These are phyloP conservation scores for Aphodius granarius DNA, from an alignment of 2,888 invertebrate genomes.

Conservation along the genomic window DNA sequence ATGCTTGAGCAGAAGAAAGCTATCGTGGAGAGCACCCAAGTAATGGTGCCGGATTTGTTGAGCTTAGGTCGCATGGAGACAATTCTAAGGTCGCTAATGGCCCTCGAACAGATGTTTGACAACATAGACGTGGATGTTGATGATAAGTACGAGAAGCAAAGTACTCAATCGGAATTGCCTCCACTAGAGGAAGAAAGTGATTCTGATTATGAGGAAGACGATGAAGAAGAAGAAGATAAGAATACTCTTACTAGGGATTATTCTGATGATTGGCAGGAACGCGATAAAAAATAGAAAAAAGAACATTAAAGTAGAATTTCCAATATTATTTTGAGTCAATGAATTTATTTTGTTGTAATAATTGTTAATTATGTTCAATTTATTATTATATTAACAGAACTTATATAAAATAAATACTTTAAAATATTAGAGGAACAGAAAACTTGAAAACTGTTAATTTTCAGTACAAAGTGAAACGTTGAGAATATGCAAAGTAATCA, in stretches of 20 bases:
- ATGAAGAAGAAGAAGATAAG: not conserved
- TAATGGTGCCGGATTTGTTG: conserved; percentile 4
- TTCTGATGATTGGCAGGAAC: not conserved
- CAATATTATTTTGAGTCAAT: no score
- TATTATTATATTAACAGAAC: no score
- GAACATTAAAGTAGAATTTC: no score
- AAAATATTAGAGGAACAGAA: no score
- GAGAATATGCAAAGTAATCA: no score
- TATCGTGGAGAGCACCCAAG: not conserved
- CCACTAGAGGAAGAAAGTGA: not conserved
- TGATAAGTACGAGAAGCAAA: not conserved
- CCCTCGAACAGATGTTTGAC: not conserved
- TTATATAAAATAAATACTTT: no score
- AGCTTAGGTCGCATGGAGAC: conserved; percentile 4
- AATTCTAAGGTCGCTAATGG: not conserved
- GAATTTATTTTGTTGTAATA: no score
- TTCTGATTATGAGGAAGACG: not conserved
- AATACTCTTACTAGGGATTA: not conserved
- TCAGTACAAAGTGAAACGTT: no score
- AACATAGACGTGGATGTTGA: not conserved
- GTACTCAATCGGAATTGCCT: not conserved
- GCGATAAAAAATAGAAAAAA: no score
- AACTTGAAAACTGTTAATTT: no score
- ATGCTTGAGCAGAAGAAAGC: not conserved
- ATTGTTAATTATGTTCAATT: no score